Conservation (phyloP, 2,888 invertebrate species). For the Troides oblongomaculatus region DNA sequence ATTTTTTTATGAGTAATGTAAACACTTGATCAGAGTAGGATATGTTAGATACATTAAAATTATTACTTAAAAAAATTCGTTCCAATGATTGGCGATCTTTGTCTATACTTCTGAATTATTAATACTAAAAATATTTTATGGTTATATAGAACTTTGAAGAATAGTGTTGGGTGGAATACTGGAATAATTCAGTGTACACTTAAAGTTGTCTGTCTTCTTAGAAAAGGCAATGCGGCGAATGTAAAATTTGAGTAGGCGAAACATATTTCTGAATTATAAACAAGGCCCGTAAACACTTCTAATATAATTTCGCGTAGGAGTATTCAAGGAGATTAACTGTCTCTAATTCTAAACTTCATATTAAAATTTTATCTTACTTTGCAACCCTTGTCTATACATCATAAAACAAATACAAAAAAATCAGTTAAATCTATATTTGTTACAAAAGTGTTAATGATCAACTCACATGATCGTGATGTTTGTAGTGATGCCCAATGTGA, state of each 20-base stretch:
- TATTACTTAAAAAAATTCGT: background rate
- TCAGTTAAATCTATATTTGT: too few species aligned
- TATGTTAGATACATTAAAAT: background rate
- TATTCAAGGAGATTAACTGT: background rate
- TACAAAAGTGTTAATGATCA: background rate
- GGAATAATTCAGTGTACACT: background rate
- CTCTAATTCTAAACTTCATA: background rate
- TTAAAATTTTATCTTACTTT: too few species aligned
- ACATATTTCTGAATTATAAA: constrained; percentile 11
- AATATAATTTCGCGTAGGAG: background rate
- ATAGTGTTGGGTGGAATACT: background rate
- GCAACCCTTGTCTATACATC: too few species aligned
- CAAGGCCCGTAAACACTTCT: background rate
- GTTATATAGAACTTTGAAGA: background rate
- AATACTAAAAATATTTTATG: too few species aligned
- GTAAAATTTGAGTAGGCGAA: constrained; percentile 15
- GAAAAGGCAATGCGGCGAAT: constrained; percentile 1
- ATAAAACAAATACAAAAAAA: too few species aligned
- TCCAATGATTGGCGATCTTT: too few species aligned
- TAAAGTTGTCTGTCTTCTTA: background rate
- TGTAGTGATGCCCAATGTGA: constrained; percentile 47
- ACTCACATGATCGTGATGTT: constrained; percentile 64
- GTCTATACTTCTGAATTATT: too few species aligned
- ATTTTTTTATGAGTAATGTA: background rate
- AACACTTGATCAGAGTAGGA: too few species aligned